Percentiles rank a stretch among this genome's conserved stretches.
Evolutionary conservation across 92 coral and sea anemone species (phyloP).

Genomic region (Virgularia gustaviana): DNA sequence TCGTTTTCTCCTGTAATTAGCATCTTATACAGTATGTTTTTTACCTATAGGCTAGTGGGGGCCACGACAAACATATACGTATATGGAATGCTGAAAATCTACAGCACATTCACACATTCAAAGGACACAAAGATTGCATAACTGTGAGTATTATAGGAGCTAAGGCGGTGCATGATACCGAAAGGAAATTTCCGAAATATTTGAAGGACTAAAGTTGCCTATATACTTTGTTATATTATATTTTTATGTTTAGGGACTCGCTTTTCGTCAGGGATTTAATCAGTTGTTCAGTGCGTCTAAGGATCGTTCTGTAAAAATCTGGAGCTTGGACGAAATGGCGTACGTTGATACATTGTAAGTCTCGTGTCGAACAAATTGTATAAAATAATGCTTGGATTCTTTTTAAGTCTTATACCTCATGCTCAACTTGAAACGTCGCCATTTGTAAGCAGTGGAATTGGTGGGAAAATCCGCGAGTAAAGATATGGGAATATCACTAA

Average conservation of each 20-base stretch:
- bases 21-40: not conserved
- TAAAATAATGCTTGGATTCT: not conserved
- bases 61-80: constrained; percentile 76
- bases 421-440: too few species aligned
- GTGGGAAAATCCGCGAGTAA: not conserved
- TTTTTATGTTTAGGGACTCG: constrained; percentile 62
- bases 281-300: constrained; percentile 90
- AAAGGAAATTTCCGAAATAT: not conserved
- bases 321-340: constrained; percentile 98
- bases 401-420: not conserved
- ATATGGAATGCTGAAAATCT: constrained; percentile 78
- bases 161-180: too few species aligned
- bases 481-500: not conserved
- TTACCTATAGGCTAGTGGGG: constrained; percentile 79
- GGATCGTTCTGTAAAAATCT: constrained; percentile 85
- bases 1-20: not conserved
- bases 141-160: constrained; percentile 90
- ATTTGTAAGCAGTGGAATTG: not conserved
- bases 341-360: constrained; percentile 96
- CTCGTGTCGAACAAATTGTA: not conserved
- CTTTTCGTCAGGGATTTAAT: constrained; percentile 84
- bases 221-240: not conserved
- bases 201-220: not conserved
- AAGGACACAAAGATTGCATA: constrained; percentile 81
- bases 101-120: constrained; percentile 73